A percentile compares a stretch with the other conserved stretches of the same genome.
Conservation (phyloP, 2,113 vertebrate genomes). For the cat (Felis catus) region F.catus_Fca126_mat1.0 CM031425.1:20858501-20859000, state of each 20-base stretch:
- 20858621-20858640: too few relatives aligned
- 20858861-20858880: constrained; percentile 16
- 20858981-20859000: background rate
- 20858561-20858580: background rate
- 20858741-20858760: too few relatives aligned
- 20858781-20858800: too few relatives aligned
- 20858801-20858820: too few relatives aligned
- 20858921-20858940: background rate
- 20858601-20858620: too few relatives aligned
- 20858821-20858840: background rate
- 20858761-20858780: too few relatives aligned
- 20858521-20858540: background rate
- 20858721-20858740: too few relatives aligned
- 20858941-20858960: background rate
- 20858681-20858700: too few relatives aligned
- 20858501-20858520: background rate
- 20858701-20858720: too few relatives aligned
- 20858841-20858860: background rate
- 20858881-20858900: constrained; percentile 33
- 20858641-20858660: too few relatives aligned
- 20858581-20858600: too few relatives aligned
- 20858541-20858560: background rate
- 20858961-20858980: background rate
- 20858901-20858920: constrained; percentile 14
- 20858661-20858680: too few relatives aligned